These are phyloP conservation scores for Nematopogon swammerdamellus DNA, from an alignment of 2,888 invertebrate species.

Conservation along the genomic window DNA sequence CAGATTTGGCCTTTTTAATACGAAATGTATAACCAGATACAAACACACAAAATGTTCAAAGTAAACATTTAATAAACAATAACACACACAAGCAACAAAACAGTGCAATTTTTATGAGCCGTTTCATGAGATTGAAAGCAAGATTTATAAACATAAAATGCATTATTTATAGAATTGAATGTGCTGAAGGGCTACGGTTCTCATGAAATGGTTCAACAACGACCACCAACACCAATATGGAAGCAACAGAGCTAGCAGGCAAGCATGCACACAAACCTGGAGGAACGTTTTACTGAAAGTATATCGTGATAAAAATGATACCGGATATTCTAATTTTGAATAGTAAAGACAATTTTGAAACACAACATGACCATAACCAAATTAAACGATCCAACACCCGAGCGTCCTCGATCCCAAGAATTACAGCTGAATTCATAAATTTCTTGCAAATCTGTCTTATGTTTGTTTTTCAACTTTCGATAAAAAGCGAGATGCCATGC, in stretches of 20 bases:
- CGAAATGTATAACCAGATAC: background rate
- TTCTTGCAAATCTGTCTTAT: too few relatives aligned
- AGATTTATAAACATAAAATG: too few relatives aligned
- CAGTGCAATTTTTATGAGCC: background rate
- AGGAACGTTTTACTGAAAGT: constrained; percentile 23
- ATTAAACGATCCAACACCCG: background rate
- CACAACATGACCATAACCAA: background rate
- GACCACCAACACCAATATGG: constrained; percentile 22
- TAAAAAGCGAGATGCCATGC: too few relatives aligned
- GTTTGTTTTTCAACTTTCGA: too few relatives aligned
- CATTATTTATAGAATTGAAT: too few relatives aligned
- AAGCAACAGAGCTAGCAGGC: constrained; percentile 28
- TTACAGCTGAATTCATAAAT: too few relatives aligned
- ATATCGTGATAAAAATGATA: background rate
- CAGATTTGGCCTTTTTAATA: too few relatives aligned
- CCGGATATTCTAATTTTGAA: too few relatives aligned
- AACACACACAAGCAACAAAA: background rate
- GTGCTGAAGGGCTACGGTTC: too few relatives aligned
- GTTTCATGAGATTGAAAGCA: background rate
- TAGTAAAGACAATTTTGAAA: background rate
- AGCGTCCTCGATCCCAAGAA: background rate
- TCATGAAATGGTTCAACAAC: constrained; percentile 8
- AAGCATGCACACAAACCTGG: constrained; percentile 46
- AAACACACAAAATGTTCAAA: constrained; percentile 5
- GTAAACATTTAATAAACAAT: constrained; percentile 4